phyloP scores from a whole-genome alignment of 2,113 vertebrate species.

The Ascaphus truei region DNA sequence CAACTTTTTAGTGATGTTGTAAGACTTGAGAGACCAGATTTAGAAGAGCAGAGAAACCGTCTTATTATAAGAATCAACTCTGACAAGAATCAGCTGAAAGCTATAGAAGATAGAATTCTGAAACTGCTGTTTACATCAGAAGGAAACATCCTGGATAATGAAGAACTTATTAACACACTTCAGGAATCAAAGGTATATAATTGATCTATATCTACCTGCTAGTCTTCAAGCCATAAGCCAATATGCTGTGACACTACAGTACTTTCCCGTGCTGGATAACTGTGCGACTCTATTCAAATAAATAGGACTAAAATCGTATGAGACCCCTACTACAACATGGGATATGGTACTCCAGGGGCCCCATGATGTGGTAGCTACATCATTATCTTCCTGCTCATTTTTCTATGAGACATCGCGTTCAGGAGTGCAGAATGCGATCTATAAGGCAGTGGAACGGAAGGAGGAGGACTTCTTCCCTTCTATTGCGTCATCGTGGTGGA shows the following conservation, averaged over 20 bases:
- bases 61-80: constrained; percentile 68
- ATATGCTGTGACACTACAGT: neutral
- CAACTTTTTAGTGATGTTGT: constrained; percentile 68
- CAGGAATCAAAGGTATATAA: constrained; percentile 70
- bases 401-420: too few relatives aligned
- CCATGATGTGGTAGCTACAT: too few relatives aligned
- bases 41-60: constrained; percentile 71
- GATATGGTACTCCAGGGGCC: too few relatives aligned
- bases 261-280: neutral
- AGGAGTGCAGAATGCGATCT: too few relatives aligned
- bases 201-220: neutral
- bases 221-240: neutral
- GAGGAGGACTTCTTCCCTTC: too few relatives aligned
- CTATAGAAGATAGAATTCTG: constrained; percentile 73
- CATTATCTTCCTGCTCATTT: too few relatives aligned
- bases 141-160: constrained; percentile 74
- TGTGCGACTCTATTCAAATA: neutral
- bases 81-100: constrained; percentile 75
- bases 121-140: constrained; percentile 72
- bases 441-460: too few relatives aligned
- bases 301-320: neutral
- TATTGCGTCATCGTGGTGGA: too few relatives aligned
- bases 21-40: constrained; percentile 69
- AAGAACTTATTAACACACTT: constrained; percentile 71
- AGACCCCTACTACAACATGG: neutral